Conservation (phyloP, 2,797 vertebrate species). For the Melanotaenia parkinsoni region DNA sequence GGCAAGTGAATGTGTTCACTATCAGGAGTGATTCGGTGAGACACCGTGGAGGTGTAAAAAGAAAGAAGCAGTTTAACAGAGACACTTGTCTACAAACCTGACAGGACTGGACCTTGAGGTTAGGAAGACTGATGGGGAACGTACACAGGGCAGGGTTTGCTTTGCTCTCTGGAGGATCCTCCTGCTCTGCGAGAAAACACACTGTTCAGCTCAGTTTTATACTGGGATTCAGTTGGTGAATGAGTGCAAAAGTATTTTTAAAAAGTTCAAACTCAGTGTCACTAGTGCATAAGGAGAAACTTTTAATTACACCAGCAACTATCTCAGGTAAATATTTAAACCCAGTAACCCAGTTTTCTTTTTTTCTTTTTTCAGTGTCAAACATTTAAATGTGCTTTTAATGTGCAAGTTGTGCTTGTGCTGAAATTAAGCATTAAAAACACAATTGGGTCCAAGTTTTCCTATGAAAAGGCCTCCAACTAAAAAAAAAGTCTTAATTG, state of each 20-base stretch:
- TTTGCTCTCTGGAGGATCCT: neutral
- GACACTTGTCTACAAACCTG: conserved; percentile 5
- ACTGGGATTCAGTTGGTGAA: neutral
- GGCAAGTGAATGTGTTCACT: conserved; percentile 24
- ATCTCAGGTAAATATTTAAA: too few species aligned
- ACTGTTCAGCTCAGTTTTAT: neutral
- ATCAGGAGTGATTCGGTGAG: conserved; percentile 44
- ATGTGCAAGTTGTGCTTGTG: too few species aligned
- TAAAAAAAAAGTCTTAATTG: too few species aligned
- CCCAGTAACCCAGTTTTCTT: too few species aligned
- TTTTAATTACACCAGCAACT: too few species aligned
- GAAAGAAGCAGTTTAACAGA: conserved; percentile 4
- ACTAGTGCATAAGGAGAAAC: neutral
- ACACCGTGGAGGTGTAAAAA: conserved; percentile 30
- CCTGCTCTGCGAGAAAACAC: conserved; percentile 3
- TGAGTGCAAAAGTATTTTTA: neutral
- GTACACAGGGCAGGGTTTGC: conserved; percentile 1
- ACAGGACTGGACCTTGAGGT: conserved; percentile 4
- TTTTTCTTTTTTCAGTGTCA: too few species aligned
- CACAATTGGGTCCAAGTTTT: too few species aligned
- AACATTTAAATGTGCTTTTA: too few species aligned
- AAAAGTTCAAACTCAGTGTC: neutral
- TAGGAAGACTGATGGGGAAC: neutral
- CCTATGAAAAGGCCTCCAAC: too few species aligned
- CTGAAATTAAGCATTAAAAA: too few species aligned